Evolutionary conservation across 92 coral and sea anemone species (phyloP), one percentile per base, ranked within the genome.

Genomic region (Epizoanthus rinbou): DNA sequence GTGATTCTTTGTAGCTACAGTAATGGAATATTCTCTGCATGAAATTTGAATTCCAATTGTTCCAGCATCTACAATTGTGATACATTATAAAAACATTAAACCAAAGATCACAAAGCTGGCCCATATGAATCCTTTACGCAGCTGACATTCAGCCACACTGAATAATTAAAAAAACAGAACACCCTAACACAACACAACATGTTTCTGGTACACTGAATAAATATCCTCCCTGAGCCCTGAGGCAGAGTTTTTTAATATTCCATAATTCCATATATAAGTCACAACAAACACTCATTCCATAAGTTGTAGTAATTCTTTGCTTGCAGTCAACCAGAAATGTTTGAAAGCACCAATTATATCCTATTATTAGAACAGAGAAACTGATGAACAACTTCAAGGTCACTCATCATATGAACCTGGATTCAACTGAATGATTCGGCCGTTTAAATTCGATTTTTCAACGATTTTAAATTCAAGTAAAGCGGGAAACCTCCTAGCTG

Each of bases 241-340:
- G 24, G 3, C 43, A 37, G 14, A 63, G 54, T 50, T 50, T 50
- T 47, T 50, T 9, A 50, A 50, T 50, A 50, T 50, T 3, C 54
- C 54, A 50, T 13, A 78, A 16, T 41, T 22, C 39, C 35, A 56
- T 0, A 41, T 39, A 24, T 67, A 41, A 33, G 11, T 33, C 73
- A 35, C 35, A 67, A 41, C 18, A 33, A 33, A 62, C 22, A 50
- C 54, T 35, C 71, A 78, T 78, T 41, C 71, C 82, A 39, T 63
- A 62, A 62, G 43, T 41, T 21, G 41, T 78, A 39, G 57, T 41
- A 78, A 78, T 76, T 58, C 68, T 78, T 78, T 78, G 56, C 82
- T 78, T 62, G 66, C 82, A 78, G 69, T 78, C 70, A 78, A 78
- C 70, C 82, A 63, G 70, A 60, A 78, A 78, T 78, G 43, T 57